Base-by-base conservation (phyloP, 2,113 vertebrate species). In the Alethe castanea region DNA sequence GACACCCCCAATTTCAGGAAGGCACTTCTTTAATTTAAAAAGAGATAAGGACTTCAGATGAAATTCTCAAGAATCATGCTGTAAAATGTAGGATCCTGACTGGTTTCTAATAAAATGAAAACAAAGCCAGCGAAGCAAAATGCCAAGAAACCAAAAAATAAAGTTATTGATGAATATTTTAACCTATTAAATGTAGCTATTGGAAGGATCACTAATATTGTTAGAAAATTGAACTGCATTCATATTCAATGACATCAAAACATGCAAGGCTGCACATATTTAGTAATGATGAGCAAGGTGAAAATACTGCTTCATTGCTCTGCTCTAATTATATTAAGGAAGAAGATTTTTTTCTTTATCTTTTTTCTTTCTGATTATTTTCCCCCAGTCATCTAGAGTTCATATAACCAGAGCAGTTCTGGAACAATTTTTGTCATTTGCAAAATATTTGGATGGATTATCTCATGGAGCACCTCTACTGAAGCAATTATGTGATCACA, bases 401-500 rank as follows among this genome's bases (percentile, higher is more conserved):
- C 99, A 99, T 97, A 99, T 99, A 98, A 99, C 99, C 66, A 98
- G 99, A 97, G 99, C 99, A 9, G 99, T 99, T 45, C 96, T 99
- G 92, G 99, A 99, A 90, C 99, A 99, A 79, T 99, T 99, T 97
- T 97, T 99, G 91, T 99, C 99, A 67, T 99, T 99, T 95, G 99
- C 99, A 47, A 99, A 99, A 96, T 99, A 99, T 96, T 98, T 99
- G 81, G 99, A 99, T 83, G 99, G 99, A 69, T 98, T 99, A 90
- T 99, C 99, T 88, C 99, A 99, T 40, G 99, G 99, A 82, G 99
- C 99, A 70, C 99, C 99, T 42, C 98, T 99, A 64, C 97, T 99
- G 92, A 99, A 99, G 95, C 99, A 99, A 95, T 99, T 99, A 94
- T 99, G 99, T 96, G 99, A 99, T 97, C 99, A 99, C 72, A 99